A percentile compares a stretch with the other conserved stretches of the same genome.
Evolutionary conservation across 2,888 invertebrate species (phyloP).

Genomic region (Steinernema hermaphroditum): DNA sequence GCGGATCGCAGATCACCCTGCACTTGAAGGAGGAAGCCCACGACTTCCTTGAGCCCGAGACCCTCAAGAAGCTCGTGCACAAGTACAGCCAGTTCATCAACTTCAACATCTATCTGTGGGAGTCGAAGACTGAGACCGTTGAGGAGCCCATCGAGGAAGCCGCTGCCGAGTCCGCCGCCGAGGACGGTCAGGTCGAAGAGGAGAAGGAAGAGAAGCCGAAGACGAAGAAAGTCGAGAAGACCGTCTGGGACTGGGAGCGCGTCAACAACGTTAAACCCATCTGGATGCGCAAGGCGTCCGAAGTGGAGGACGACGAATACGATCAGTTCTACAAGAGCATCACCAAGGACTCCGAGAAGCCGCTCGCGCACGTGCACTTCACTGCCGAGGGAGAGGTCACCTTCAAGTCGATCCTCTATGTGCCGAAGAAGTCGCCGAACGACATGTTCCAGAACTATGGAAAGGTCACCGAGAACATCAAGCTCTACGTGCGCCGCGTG

Average conservation of each 20-base stretch:
- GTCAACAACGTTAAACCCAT: slow-evolving; percentile 96
- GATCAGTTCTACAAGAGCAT: slow-evolving; percentile 90
- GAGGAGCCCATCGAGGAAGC: slow-evolving; percentile 75
- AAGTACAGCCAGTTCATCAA: slow-evolving; percentile 99
- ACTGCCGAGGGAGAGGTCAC: slow-evolving; percentile 98
- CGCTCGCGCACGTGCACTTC: slow-evolving; percentile 76
- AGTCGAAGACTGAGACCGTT: slow-evolving; percentile 77
- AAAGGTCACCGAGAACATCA: slow-evolving; percentile 72
- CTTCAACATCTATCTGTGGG: slow-evolving; percentile 95
- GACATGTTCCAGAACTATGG: slow-evolving; percentile 96
- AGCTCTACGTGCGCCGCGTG: slow-evolving; percentile 90
- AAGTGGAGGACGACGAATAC: slow-evolving; percentile 76
- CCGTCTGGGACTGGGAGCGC: slow-evolving; percentile 95
- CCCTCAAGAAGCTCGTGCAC: slow-evolving; percentile 84
- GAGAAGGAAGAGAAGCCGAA: slow-evolving; percentile 57
- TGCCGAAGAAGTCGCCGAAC: slow-evolving; percentile 85
- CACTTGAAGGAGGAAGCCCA: slow-evolving; percentile 94
- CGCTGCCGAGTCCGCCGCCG: slow-evolving; percentile 66
- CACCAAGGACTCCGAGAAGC: slow-evolving; percentile 74
- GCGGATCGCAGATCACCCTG: slow-evolving; percentile 81
- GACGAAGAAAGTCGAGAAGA: slow-evolving; percentile 77
- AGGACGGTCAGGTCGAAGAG: slow-evolving; percentile 67
- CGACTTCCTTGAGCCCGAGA: slow-evolving; percentile 90
- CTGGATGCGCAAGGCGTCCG: slow-evolving; percentile 83
- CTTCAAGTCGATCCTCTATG: slow-evolving; percentile 91